Base-by-base conservation (phyloP, 2,113 vertebrate genomes). In the Callospermophilus lateralis region DNA sequence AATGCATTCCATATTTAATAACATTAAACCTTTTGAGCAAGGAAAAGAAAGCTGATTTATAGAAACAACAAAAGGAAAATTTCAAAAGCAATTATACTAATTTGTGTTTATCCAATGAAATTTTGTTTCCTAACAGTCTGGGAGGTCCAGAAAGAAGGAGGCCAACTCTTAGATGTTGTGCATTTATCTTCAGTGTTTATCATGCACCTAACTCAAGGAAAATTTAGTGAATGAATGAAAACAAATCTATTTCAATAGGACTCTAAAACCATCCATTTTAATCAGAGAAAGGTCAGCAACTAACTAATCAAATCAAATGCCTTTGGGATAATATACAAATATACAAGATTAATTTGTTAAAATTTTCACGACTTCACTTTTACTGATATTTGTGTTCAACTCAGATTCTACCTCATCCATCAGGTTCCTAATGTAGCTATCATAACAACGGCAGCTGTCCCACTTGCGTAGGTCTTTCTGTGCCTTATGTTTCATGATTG, bases 401-500 rank as follows among this genome's bases (percentile, higher is more conserved):
- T 96, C 70, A 76, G 8, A 51, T 9, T 92, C 86, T 37, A 37
- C 6, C 11, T 22, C 48, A 89, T 68, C 94, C 72, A 28, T 78
- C 90, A 84, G 67, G 15, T 34, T 67, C 58, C 83, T 77, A 84
- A 78, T 30, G 55, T 65, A 73, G 61, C 55, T 61, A 45, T 94
- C 55, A 89, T 61, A 76, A 89, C 95, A 58, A 83, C 26, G 61
- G 67, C 6, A 19, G 83, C 65, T 89, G 51, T 58, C 70, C 86
- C 39, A 68, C 45, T 90, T 90, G 84, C 72, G 13, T 89, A 53
- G 84, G 78, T 92, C 55, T 93, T 92, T 94, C 91, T 77, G 58
- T 58, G 32, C 72, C 84, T 58, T 89, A 81, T 96, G 86, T 95
- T 89, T 93, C 89, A 90, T 51, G 97, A 96, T 37, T 92, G 92